Percentiles rank a stretch among this genome's conserved stretches.
These are phyloP conservation scores for Otolemur crassicaudatus DNA, from an alignment of 2,797 vertebrate genomes.

Conservation along the genomic window DNA sequence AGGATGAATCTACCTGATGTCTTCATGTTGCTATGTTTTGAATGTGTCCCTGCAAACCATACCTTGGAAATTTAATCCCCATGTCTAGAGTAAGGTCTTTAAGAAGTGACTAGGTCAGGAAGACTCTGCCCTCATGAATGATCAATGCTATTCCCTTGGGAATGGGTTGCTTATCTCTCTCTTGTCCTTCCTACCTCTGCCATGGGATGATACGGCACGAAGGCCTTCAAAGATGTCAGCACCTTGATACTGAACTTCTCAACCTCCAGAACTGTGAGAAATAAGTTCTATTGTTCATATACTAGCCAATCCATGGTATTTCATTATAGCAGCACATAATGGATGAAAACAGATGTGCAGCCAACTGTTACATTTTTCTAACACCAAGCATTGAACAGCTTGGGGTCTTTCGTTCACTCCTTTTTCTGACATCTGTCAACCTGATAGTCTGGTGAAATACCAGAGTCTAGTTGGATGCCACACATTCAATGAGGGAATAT, in stretches of 20 bases:
- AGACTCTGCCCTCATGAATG: background rate
- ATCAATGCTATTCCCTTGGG: background rate
- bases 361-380: background rate
- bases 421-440: background rate
- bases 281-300: background rate
- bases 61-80: background rate
- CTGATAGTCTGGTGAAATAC: background rate
- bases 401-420: background rate
- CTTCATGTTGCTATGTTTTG: background rate
- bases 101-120: background rate
- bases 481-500: background rate
- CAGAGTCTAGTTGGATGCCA: fast-evolving
- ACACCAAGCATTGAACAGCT: background rate
- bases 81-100: background rate
- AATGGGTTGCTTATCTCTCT: background rate
- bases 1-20: background rate
- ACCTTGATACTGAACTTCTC: background rate
- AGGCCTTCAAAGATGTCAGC: background rate
- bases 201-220: background rate
- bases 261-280: background rate
- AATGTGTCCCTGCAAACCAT: background rate
- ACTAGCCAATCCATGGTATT: background rate
- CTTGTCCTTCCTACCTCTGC: background rate
- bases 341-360: background rate
- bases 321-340: background rate